Evolutionary conservation across 2,888 invertebrate genomes (phyloP), one percentile per base, ranked within the genome.

Genomic region (Nomada hirtipes): DNA sequence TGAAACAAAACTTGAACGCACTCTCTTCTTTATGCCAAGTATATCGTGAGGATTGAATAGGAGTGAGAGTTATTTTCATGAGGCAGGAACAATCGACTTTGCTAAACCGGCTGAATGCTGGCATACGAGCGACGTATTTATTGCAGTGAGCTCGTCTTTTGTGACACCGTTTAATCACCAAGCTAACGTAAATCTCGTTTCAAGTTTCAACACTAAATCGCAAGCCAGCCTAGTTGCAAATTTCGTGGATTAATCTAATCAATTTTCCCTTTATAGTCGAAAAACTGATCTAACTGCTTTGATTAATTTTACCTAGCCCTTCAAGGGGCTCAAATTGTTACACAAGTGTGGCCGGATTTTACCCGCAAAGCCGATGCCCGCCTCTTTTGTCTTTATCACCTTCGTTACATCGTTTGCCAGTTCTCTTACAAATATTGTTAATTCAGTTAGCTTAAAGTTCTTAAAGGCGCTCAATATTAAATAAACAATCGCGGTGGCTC

Each of bases 21-120:
- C 59, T 59, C 57, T 23, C 29, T 29, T 47, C 42, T 36, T 15
- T 13, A 10, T 42, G n/a, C 36, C 23, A 15, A 20, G 53, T 47
- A 61, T 63, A 64, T 47, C 69, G 72, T 73, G 50, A 11, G 64
- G 3, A 4, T 15, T 13, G 23, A 36, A 36, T 36, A 36, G 36
- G 36, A 1, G 36, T 36, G 36, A 36, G 36, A 36, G 36, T 36
- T 36, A 71, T 47, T 60, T 50, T 74, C 53, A 63, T 36, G 65
- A 42, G 42, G 64, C 59, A 23, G 52, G 64, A 71, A 71, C 53
- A 60, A 79, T 79, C 47, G 55, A 77, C 78, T 77, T 78, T 60
- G 78, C 71, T 61, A 29, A 67, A 67, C 50, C 47, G 53, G 3
- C 65, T 50, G 50, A 53, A 77, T 61, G 26, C 26, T 13, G 42